phyloP scores from a whole-genome alignment of 2,113 vertebrate genomes.

The Rafetus swinhoei region DNA sequence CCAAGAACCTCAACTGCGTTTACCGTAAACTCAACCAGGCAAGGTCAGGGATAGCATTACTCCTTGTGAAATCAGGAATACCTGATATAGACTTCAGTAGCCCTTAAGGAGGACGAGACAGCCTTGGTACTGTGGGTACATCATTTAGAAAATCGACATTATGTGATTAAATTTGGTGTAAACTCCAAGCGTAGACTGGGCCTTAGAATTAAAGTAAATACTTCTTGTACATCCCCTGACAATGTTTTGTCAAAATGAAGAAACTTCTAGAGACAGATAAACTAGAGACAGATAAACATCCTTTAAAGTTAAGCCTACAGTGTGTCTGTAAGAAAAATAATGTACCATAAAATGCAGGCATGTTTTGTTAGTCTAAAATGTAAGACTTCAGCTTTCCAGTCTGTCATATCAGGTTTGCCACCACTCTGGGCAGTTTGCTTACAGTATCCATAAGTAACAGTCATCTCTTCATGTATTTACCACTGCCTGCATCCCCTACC shows the following conservation, averaged over 20 bases:
- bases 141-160: no score
- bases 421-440: neutral
- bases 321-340: neutral
- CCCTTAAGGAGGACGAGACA: no score
- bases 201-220: neutral
- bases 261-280: neutral
- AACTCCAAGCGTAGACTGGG: no score
- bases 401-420: neutral
- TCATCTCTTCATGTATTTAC: neutral
- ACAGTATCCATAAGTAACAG: neutral
- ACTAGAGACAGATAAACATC: neutral
- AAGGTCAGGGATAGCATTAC: no score
- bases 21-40: no score
- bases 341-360: neutral
- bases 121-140: no score
- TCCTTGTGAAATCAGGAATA: no score
- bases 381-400: constrained; percentile 18
- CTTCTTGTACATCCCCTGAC: neutral
- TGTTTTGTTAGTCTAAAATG: constrained; percentile 21
- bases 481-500: neutral
- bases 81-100: no score
- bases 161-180: no score
- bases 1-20: no score
- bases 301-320: neutral
- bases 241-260: neutral